Evolutionary conservation across 1,140 invertebrate species (phyloP).

Genomic region (Monomorium pharaonis): DNA sequence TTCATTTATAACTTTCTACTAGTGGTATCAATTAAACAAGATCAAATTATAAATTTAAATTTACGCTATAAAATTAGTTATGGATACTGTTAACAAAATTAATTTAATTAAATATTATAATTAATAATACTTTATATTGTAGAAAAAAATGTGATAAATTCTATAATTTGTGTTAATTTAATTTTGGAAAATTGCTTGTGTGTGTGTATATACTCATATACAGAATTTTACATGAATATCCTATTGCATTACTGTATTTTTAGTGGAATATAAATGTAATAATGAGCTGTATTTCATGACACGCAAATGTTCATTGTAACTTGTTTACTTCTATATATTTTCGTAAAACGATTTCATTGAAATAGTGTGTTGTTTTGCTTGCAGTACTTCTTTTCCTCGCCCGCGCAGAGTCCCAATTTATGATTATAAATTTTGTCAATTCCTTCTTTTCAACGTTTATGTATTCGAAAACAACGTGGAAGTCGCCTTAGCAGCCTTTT

Average conservation of each 20-base stretch:
- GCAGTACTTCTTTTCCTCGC: not conserved
- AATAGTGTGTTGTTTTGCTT: not conserved
- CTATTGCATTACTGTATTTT: constrained; percentile 19
- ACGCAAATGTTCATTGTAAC: constrained; percentile 6
- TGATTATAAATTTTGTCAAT: not conserved
- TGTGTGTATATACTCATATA: not conserved
- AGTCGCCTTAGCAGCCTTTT: constrained; percentile 18
- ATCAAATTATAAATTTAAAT: not conserved
- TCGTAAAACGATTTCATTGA: constrained; percentile 5
- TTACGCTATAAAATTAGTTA: not conserved
- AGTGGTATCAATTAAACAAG: too few relatives aligned
- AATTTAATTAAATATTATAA: too few relatives aligned
- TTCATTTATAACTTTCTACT: not conserved
- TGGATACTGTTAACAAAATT: not conserved
- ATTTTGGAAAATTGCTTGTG: not conserved
- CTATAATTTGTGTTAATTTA: constrained; percentile 18
- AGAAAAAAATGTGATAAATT: not conserved
- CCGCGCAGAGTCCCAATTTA: not conserved
- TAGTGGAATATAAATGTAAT: constrained; percentile 14
- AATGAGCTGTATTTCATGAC: not conserved
- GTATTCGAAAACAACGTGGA: not conserved
- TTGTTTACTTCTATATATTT: constrained; percentile 8
- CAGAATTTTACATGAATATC: constrained; percentile 3
- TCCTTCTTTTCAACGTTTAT: constrained; percentile 9
- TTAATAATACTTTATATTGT: not conserved